phyloP scores from a whole-genome alignment of 2,113 vertebrate genomes.

The Alectura lathami region DNA sequence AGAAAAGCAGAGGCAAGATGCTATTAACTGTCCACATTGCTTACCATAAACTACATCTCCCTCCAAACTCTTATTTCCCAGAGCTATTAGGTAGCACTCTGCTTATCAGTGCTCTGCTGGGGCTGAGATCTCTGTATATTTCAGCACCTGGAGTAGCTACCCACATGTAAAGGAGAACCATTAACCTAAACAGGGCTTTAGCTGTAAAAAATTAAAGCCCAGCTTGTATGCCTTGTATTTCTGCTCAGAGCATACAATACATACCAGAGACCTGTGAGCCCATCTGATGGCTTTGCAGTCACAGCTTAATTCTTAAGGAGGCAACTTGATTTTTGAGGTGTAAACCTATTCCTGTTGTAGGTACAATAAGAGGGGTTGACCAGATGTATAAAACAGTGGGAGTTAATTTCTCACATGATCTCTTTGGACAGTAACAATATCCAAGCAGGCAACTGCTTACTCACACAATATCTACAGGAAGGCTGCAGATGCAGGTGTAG shows the following conservation, averaged over 20 bases:
- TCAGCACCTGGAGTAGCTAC: neutral
- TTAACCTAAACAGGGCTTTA: neutral
- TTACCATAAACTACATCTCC: neutral
- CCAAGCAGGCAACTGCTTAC: neutral
- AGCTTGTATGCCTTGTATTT: neutral
- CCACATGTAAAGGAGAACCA: neutral
- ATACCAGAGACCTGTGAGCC: neutral
- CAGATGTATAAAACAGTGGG: neutral
- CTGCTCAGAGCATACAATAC: fast-evolving
- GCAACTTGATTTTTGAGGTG: neutral
- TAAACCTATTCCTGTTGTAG: neutral
- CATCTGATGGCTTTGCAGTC: neutral
- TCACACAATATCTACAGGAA: neutral
- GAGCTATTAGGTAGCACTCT: neutral
- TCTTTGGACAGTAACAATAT: neutral
- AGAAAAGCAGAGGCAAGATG: neutral
- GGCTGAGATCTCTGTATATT: neutral
- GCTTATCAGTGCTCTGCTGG: neutral
- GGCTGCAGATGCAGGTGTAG: too few species aligned
- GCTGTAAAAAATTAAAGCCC: neutral
- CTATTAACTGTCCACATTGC: neutral
- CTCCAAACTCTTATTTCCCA: neutral
- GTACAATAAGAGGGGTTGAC: neutral
- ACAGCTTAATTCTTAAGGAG: neutral
- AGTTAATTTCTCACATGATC: neutral